Conservation (phyloP, 2,797 vertebrate species). For the Sternotherus odoratus region DNA sequence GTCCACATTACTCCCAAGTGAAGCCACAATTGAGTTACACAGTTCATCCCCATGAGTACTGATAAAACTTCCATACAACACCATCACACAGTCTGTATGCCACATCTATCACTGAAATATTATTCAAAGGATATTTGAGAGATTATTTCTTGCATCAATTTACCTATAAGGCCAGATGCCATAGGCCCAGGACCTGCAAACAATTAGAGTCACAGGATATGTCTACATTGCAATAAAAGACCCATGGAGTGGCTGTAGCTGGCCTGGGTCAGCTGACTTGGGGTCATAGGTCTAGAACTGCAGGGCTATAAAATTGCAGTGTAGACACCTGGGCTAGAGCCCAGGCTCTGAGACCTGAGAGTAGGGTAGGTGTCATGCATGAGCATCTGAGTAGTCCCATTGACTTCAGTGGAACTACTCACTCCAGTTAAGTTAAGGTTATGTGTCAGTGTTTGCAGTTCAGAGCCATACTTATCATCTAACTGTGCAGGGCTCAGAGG, state of each 20-base stretch:
- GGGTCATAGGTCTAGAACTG: background rate
- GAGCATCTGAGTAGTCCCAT: background rate
- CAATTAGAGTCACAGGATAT: background rate
- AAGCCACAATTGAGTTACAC: background rate
- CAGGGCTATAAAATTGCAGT: background rate
- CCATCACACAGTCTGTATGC: background rate
- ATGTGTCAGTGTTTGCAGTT: background rate
- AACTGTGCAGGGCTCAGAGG: background rate
- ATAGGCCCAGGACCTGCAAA: too few relatives aligned
- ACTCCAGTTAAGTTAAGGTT: accelerated
- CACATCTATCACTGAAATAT: background rate
- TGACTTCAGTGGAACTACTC: background rate
- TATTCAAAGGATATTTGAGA: too few relatives aligned
- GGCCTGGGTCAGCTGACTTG: background rate
- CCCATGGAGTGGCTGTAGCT: background rate
- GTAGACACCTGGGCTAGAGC: background rate
- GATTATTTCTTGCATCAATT: background rate
- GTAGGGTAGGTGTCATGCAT: background rate
- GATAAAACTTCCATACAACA: background rate
- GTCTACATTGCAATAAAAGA: background rate
- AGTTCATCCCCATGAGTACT: background rate
- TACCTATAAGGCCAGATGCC: background rate
- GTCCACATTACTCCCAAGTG: background rate
- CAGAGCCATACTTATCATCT: background rate
- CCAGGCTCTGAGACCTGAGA: background rate